These are phyloP conservation scores for Eilema sororculum DNA, from an alignment of 2,888 invertebrate species.

Conservation along the genomic window DNA sequence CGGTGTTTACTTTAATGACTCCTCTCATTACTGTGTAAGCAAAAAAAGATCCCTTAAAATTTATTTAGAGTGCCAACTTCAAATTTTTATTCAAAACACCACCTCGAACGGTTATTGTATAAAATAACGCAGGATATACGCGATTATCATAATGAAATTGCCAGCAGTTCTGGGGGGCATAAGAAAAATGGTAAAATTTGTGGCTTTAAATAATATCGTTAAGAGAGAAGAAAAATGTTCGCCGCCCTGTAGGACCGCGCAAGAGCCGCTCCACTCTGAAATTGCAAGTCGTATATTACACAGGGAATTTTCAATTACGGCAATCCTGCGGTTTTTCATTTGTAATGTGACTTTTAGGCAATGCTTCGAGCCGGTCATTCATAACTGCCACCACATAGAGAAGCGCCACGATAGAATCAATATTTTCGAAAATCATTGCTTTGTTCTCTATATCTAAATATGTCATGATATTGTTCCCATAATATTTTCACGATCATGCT, in stretches of 20 bases:
- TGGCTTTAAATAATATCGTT: conserved; percentile 86
- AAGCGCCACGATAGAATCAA: conserved; percentile 39
- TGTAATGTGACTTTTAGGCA: conserved; percentile 85
- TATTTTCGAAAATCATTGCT: conserved; percentile 36
- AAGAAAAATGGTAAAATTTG: conserved; percentile 84
- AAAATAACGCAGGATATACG: conserved; percentile 70
- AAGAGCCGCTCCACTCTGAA: conserved; percentile 72
- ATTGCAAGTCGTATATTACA: conserved; percentile 86
- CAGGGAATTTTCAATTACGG: conserved; percentile 86
- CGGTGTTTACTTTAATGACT: conserved; percentile 50
- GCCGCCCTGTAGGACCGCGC: conserved; percentile 72
- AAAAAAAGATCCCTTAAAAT: conserved; percentile 45
- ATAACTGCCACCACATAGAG: conserved; percentile 66
- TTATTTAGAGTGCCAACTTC: conserved; percentile 53
- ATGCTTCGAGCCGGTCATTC: conserved; percentile 78
- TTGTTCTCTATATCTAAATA: not conserved
- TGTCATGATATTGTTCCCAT: no score
- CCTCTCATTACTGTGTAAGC: conserved; percentile 37
- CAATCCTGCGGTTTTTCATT: conserved; percentile 86
- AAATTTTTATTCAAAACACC: conserved; percentile 62
- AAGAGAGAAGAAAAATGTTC: conserved; percentile 81
- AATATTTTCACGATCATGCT: no score
- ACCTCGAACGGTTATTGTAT: conserved; percentile 59
- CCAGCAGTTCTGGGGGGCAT: conserved; percentile 70
- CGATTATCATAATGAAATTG: conserved; percentile 86